phyloP scores from a whole-genome alignment of 2,888 invertebrate species.

The Acanthacorydalis orientalis region DNA sequence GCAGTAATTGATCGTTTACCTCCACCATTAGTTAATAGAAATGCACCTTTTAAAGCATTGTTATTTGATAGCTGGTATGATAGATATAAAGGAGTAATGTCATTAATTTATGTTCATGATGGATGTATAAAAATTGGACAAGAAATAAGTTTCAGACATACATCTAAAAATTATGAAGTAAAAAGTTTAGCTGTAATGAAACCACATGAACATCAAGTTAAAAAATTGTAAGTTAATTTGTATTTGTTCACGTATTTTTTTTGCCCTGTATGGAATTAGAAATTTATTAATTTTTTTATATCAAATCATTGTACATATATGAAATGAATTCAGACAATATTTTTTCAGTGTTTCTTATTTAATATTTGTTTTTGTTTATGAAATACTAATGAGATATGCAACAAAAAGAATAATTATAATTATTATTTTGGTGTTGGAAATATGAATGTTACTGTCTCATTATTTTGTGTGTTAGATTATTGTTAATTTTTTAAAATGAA shows the following conservation, averaged over 20 bases:
- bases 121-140: constrained; percentile 60
- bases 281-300: not conserved
- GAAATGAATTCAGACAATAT: too few relatives aligned
- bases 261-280: too few relatives aligned
- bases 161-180: constrained; percentile 60
- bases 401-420: too few relatives aligned
- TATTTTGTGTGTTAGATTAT: too few relatives aligned
- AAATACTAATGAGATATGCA: too few relatives aligned
- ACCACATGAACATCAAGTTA: constrained; percentile 52
- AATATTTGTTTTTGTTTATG: too few relatives aligned
- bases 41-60: constrained; percentile 55
- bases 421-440: too few relatives aligned
- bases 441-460: too few relatives aligned
- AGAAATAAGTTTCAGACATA: constrained; percentile 51
- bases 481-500: too few relatives aligned
- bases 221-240: constrained; percentile 37
- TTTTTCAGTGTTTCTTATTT: too few relatives aligned
- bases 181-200: constrained; percentile 62
- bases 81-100: constrained; percentile 65
- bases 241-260: not conserved
- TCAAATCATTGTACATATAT: not conserved
- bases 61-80: constrained; percentile 93
- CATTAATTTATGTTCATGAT: constrained; percentile 59
- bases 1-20: constrained; percentile 67
- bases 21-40: constrained; percentile 42